Conservation (phyloP, 2,113 vertebrate genomes). For the Mormyrus lacerda region DNA sequence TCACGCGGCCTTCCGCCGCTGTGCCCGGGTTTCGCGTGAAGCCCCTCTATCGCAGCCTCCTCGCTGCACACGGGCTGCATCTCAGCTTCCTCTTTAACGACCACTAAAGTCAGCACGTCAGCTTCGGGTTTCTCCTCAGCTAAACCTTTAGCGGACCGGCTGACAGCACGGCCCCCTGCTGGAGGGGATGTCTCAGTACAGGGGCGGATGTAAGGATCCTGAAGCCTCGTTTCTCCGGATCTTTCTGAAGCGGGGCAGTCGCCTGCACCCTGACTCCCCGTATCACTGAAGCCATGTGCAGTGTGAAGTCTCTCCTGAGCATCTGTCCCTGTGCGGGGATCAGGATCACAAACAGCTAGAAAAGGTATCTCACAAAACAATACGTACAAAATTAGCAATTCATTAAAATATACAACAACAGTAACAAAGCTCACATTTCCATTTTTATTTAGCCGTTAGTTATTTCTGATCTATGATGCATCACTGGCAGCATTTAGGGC, state of each 20-base stretch:
- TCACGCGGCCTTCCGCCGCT: neutral
- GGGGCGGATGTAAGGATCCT: neutral
- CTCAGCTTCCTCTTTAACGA: conserved; percentile 12
- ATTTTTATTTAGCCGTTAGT: neutral
- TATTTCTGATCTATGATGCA: neutral
- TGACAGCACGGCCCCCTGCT: neutral
- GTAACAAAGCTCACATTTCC: neutral
- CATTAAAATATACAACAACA: neutral
- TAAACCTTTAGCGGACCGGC: neutral
- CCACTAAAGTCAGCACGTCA: neutral
- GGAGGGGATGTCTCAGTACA: neutral
- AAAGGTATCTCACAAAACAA: neutral
- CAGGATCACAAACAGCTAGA: neutral
- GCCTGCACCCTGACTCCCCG: neutral
- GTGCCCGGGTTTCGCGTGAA: neutral
- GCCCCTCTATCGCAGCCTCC: neutral
- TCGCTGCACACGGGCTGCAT: neutral
- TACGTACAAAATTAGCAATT: neutral
- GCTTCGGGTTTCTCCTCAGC: neutral
- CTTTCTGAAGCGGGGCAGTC: neutral
- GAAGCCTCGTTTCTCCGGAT: neutral
- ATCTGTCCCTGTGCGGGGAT: neutral
- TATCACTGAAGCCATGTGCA: neutral
- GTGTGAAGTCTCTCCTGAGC: neutral
- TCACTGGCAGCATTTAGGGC: neutral